Evolutionary conservation across 2,888 invertebrate species (phyloP).

Genomic region (Lomographa bimaculata): DNA sequence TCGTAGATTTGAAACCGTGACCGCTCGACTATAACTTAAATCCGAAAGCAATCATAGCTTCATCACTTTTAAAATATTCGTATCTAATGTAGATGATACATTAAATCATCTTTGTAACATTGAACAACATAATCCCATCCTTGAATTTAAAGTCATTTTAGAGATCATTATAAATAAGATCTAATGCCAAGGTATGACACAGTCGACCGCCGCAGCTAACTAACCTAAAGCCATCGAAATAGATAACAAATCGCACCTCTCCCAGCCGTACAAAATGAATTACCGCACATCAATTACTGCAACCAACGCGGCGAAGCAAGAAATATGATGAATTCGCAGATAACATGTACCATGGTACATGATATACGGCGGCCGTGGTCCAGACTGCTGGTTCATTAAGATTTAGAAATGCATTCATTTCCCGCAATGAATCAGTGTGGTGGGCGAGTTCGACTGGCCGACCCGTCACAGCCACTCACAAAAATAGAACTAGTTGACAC

Average conservation of each 20-base stretch:
- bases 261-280: constrained; percentile 21
- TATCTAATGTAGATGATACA: too few relatives aligned
- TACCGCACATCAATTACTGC: constrained; percentile 26
- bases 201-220: constrained; percentile 13
- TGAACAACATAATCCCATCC: too few relatives aligned
- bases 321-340: constrained; percentile 31
- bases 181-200: constrained; percentile 13
- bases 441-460: constrained; percentile 24
- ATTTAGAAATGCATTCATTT: constrained; percentile 60
- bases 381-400: constrained; percentile 41
- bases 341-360: constrained; percentile 28
- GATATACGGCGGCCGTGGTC: constrained; percentile 26
- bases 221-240: constrained; percentile 26
- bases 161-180: too few relatives aligned
- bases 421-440: constrained; percentile 62
- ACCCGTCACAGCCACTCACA: constrained; percentile 51
- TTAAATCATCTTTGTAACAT: too few relatives aligned
- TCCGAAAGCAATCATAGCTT: too few relatives aligned
- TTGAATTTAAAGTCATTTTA: too few relatives aligned
- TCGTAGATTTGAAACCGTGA: too few relatives aligned
- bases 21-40: too few relatives aligned
- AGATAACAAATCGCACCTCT: constrained; percentile 14
- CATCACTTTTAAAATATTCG: too few relatives aligned
- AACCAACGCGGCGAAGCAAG: constrained; percentile 16
- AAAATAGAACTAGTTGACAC: constrained; percentile 79